Conservation (phyloP, 2,888 invertebrate genomes). For the Drosophila multiciliata region DNA sequence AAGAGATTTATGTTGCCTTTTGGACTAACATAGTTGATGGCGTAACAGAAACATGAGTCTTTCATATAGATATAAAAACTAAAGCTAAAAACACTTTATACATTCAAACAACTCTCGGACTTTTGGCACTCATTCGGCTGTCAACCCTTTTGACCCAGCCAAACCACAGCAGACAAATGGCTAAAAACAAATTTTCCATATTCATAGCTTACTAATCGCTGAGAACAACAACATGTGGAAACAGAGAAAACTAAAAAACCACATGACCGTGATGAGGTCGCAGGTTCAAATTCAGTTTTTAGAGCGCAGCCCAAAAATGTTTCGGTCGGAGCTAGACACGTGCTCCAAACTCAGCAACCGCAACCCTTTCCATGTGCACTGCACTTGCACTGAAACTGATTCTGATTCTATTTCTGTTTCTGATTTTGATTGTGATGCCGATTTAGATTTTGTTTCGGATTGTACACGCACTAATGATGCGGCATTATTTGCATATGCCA, state of each 20-base stretch:
- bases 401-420: slow-evolving; percentile 23
- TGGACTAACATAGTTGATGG: neutral
- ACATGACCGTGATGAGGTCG: slow-evolving; percentile 35
- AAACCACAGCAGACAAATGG: slow-evolving; percentile 38
- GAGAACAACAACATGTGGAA: slow-evolving; percentile 71
- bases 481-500: slow-evolving; percentile 78
- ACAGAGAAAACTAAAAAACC: slow-evolving; percentile 15
- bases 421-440: slow-evolving; percentile 25
- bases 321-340: slow-evolving; percentile 56
- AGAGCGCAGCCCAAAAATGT: slow-evolving; percentile 22
- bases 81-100: neutral
- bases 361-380: slow-evolving; percentile 60
- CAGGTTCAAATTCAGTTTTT: slow-evolving; percentile 34
- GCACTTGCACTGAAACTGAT: slow-evolving; percentile 37
- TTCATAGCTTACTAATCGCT: slow-evolving; percentile 41
- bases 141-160: slow-evolving; percentile 50
- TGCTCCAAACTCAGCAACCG: slow-evolving; percentile 48
- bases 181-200: slow-evolving; percentile 51
- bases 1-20: neutral
- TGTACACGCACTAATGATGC: slow-evolving; percentile 71
- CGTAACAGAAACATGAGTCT: neutral
- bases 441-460: slow-evolving; percentile 22
- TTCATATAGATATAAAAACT: too few relatives aligned
- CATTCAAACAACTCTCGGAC: neutral
- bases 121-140: slow-evolving; percentile 23